phyloP scores from a whole-genome alignment of 2,113 vertebrate species.

The Columba janthina region DNA sequence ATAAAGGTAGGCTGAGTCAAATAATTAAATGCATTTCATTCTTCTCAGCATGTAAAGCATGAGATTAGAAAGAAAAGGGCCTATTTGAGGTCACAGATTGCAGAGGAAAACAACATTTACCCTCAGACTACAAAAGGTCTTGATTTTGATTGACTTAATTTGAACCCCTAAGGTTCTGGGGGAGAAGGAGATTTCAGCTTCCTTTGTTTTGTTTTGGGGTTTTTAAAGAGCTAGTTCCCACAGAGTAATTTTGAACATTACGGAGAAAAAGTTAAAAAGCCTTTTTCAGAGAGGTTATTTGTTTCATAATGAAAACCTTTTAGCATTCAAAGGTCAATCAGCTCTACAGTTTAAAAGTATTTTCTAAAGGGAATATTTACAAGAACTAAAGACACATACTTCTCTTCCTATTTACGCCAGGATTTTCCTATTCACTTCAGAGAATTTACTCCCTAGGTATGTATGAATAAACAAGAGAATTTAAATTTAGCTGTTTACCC shows the following conservation, averaged over 20 bases:
- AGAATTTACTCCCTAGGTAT: not conserved
- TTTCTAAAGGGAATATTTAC: slow-evolving; percentile 16
- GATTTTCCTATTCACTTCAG: not conserved
- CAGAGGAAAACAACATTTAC: slow-evolving; percentile 40
- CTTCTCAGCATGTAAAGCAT: slow-evolving; percentile 52
- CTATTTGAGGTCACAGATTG: slow-evolving; percentile 48
- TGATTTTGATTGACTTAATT: slow-evolving; percentile 67
- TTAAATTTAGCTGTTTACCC: not conserved
- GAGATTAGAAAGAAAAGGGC: slow-evolving; percentile 33
- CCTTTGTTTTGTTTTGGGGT: slow-evolving; percentile 6
- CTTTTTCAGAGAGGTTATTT: not conserved
- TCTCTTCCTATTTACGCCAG: not conserved
- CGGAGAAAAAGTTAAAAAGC: slow-evolving; percentile 15
- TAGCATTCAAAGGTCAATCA: slow-evolving; percentile 39
- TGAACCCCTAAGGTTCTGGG: slow-evolving; percentile 50
- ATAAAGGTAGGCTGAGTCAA: slow-evolving; percentile 49
- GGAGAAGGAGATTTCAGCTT: slow-evolving; percentile 36
- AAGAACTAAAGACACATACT: not conserved
- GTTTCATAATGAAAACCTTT: slow-evolving; percentile 21
- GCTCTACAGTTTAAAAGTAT: not conserved
- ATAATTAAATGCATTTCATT: slow-evolving; percentile 49
- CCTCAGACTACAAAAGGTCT: slow-evolving; percentile 49
- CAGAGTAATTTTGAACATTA: slow-evolving; percentile 28
- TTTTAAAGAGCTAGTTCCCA: slow-evolving; percentile 33
- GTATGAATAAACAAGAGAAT: not conserved